phyloP scores from a whole-genome alignment of 2,113 vertebrate species.

The Pipra filicauda region DNA sequence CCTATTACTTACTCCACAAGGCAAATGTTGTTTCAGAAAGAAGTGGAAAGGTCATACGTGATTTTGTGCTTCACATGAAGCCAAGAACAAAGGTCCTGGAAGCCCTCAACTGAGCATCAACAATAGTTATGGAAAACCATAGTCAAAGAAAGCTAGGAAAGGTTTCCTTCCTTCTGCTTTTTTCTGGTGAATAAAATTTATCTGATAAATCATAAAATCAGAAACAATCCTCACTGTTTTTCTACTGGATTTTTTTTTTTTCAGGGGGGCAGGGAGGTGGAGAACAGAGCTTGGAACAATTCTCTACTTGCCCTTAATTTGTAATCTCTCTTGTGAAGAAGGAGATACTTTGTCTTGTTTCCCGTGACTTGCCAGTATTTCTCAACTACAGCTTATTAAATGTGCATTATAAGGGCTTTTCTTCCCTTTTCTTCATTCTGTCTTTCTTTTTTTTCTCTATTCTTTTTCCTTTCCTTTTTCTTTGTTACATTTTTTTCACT shows the following conservation, averaged over 20 bases:
- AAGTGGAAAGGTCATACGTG: neutral
- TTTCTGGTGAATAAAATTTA: neutral
- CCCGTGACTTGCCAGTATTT: neutral
- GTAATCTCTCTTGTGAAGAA: neutral
- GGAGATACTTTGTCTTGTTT: neutral
- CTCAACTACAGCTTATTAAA: neutral
- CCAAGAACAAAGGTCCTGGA: constrained; percentile 16
- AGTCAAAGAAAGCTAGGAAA: constrained; percentile 16
- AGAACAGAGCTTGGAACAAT: neutral
- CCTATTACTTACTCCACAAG: neutral
- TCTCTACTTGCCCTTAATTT: neutral
- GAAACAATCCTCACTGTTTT: constrained; percentile 1
- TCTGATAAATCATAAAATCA: neutral
- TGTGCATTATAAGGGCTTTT: neutral
- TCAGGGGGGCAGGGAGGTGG: too few relatives aligned
- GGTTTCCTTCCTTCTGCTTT: constrained; percentile 27
- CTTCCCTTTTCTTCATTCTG: neutral
- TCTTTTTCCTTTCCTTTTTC: neutral
- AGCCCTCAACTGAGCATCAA: neutral
- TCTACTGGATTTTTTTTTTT: neutral
- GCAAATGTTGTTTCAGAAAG: neutral
- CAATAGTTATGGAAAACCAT: constrained; percentile 17
- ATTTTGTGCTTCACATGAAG: neutral
- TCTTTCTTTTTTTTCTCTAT: neutral
- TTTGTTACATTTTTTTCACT: neutral